Base-by-base conservation (phyloP, 2,888 invertebrate genomes). In the Agrilus biguttatus region DNA sequence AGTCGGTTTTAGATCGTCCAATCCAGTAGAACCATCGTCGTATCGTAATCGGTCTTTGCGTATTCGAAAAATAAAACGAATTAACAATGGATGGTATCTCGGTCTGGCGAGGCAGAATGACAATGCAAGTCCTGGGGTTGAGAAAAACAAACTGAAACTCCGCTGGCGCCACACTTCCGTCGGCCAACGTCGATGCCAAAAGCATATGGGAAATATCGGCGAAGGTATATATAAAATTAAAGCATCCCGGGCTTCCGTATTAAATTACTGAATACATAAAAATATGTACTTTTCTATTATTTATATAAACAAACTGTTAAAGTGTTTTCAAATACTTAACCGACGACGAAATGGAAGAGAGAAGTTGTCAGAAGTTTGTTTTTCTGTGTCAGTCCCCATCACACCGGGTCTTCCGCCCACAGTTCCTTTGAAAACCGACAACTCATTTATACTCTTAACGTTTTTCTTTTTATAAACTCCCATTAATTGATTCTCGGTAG, bases 271-370 rank as follows among this genome's bases (percentile, higher is more conserved):
- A 51, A 51, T 54, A 63, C 62, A 63, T 51, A 61, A 58, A 56
- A 59, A 55, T 58, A 58, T 60, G 61, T 60, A 59, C 62, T 60
- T 58, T 55, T 57, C 61, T 62, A 61, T 64, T 63, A 63, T 63
- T 64, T 64, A 63, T 62, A 62, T 61, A 63, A 64, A 64, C 63
- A 64, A 60, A 59, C 61, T 61, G 58, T 61, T 61, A 56, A 60
- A 63, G 60, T 62, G 64, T 62, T 61, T 61, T 62, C 62, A 61
- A 63, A 63, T 57, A 58, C 49, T 51, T 21, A 40, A 47, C 45
- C 47, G 41, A 17, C 44, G 28, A 28, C 28, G 28, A 10, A 28
- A 28, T 28, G 28, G 28, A 2, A 44, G 43, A 41, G 33, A 48
- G 45, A 46, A 43, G 43, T 48, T 14, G 38, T 37, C 38, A 41